These are phyloP conservation scores for Cynoglossus semilaevis DNA, from an alignment of 2,113 vertebrate species.

Conservation along the genomic window DNA sequence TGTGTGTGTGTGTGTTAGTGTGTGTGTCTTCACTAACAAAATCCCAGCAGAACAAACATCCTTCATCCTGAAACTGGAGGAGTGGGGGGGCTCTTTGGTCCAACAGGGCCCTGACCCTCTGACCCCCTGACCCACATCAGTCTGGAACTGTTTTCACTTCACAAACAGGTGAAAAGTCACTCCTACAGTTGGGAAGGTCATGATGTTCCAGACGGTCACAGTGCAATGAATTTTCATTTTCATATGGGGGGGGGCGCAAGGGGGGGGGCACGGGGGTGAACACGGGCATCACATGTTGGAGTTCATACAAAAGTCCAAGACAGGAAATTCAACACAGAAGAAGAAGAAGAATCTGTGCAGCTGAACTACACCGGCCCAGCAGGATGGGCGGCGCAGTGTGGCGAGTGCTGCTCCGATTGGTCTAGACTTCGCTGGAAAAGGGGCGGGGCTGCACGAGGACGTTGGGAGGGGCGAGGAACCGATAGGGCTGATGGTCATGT, in stretches of 20 bases:
- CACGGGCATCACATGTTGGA: constrained; percentile 22
- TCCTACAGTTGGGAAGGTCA: too few relatives aligned
- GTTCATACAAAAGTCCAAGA: constrained; percentile 46
- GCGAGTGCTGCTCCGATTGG: constrained; percentile 60
- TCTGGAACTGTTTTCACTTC: too few relatives aligned
- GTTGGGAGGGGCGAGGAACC: constrained; percentile 79
- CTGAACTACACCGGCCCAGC: constrained; percentile 37
- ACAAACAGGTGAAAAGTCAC: too few relatives aligned
- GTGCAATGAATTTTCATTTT: too few relatives aligned
- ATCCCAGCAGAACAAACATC: constrained; percentile 33
- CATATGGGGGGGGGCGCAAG: too few relatives aligned
- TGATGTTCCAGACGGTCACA: too few relatives aligned
- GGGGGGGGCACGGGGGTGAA: neutral
- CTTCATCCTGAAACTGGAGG: neutral
- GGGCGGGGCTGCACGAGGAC: constrained; percentile 80
- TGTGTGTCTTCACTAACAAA: constrained; percentile 26
- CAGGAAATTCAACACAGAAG: constrained; percentile 20
- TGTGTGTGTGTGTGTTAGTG: constrained; percentile 15
- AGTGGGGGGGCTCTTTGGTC: constrained; percentile 47
- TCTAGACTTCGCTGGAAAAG: constrained; percentile 83
- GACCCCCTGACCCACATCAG: constrained; percentile 5
- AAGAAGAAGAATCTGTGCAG: constrained; percentile 67
- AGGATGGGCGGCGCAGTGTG: constrained; percentile 58
- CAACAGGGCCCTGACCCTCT: constrained; percentile 6
- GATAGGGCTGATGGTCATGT: constrained; percentile 84